phyloP scores from a whole-genome alignment of 2,888 invertebrate genomes.

The Octonoba sinensis region DNA sequence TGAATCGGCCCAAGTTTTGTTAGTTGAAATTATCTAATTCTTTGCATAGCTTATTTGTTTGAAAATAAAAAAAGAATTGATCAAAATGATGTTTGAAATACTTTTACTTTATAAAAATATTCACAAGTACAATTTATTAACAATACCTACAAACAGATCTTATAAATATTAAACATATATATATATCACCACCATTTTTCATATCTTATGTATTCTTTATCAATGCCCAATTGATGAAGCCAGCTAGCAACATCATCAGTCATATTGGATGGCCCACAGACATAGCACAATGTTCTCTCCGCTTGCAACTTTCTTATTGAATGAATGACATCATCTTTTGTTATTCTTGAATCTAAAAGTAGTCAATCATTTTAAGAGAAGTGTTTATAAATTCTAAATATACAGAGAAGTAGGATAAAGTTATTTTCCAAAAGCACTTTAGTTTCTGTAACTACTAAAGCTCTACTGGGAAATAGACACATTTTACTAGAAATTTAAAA shows the following conservation, averaged over 20 bases:
- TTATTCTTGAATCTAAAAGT: conserved; percentile 39
- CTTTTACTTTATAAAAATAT: no score
- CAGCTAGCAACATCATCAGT: conserved; percentile 64
- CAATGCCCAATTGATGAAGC: conserved; percentile 65
- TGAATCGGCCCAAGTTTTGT: no score
- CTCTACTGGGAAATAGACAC: not conserved
- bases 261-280: conserved; percentile 68
- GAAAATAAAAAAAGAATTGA: no score
- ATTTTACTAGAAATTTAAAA: no score
- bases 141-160: no score
- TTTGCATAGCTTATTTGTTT: no score
- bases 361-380: not conserved
- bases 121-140: no score
- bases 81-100: no score
- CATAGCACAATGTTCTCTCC: conserved; percentile 59
- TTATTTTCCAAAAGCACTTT: not conserved
- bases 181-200: conserved; percentile 62
- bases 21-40: no score
- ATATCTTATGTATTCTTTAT: conserved; percentile 47
- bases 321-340: conserved; percentile 35
- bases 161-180: no score
- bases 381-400: not conserved
- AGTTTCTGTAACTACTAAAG: not conserved
- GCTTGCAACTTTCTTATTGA: conserved; percentile 32
- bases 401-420: no score